A percentile compares a stretch with the other conserved stretches of the same genome.
Evolutionary conservation across 2,797 vertebrate species (phyloP).

Genomic region (Poeciliopsis turneri): DNA sequence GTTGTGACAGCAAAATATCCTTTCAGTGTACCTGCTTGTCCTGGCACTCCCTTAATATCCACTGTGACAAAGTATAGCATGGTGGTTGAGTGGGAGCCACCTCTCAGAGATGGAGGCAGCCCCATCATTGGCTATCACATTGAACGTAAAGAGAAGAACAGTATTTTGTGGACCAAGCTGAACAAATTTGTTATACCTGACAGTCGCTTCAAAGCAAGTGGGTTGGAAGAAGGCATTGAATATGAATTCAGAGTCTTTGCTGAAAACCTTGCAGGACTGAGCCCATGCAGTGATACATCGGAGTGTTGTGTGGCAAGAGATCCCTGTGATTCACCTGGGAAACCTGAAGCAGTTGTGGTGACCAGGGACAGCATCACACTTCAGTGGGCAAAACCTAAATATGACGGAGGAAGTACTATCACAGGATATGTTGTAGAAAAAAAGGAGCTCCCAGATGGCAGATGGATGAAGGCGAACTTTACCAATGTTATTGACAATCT

Average conservation of each 20-base stretch:
- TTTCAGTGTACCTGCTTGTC: constrained; percentile 88
- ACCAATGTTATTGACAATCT: constrained; percentile 89
- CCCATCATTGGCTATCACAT: constrained; percentile 90
- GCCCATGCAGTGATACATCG: constrained; percentile 88
- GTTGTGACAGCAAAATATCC: constrained; percentile 89
- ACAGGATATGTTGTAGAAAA: constrained; percentile 92
- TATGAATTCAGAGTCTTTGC: constrained; percentile 94
- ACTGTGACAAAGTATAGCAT: constrained; percentile 89
- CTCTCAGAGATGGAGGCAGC: constrained; percentile 90
- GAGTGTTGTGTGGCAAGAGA: constrained; percentile 90
- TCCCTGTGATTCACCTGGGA: constrained; percentile 90
- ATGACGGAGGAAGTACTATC: constrained; percentile 93
- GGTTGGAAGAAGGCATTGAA: constrained; percentile 91
- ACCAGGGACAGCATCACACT: constrained; percentile 89
- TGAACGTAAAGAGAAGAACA: constrained; percentile 95
- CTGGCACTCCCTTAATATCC: constrained; percentile 87
- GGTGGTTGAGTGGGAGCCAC: constrained; percentile 90
- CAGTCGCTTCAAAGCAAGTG: constrained; percentile 88
- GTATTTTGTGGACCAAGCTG: constrained; percentile 92
- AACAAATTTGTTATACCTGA: constrained; percentile 89
- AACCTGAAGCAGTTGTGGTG: constrained; percentile 89
- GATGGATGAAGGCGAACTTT: constrained; percentile 96
- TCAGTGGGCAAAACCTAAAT: constrained; percentile 90
- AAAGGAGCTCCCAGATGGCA: constrained; percentile 90
- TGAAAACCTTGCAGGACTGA: constrained; percentile 91